A percentile compares a stretch with the other conserved stretches of the same genome.
These are phyloP conservation scores for Caenorhabditis tropicalis DNA, from an alignment of 1,140 invertebrate species.

Conservation along the genomic window DNA sequence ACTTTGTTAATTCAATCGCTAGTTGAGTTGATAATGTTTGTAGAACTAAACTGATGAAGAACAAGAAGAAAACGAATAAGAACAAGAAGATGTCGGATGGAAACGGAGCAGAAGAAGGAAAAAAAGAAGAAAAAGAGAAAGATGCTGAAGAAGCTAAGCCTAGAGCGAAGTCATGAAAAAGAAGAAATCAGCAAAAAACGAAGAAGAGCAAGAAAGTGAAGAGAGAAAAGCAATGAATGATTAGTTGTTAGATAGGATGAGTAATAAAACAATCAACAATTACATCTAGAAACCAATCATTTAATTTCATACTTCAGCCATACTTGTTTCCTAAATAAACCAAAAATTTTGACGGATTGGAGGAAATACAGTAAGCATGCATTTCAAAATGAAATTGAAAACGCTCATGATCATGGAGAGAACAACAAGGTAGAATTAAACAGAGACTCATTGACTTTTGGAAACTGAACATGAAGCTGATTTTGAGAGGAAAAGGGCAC, in stretches of 20 bases:
- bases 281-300: neutral
- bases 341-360: too few relatives aligned
- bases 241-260: neutral
- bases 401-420: neutral
- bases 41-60: neutral
- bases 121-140: constrained; percentile 2
- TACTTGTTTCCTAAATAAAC: neutral
- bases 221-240: constrained; percentile 19
- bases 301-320: neutral
- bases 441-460: neutral
- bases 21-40: neutral
- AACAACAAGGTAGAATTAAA: neutral
- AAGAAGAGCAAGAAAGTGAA: neutral
- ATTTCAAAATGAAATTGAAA: neutral
- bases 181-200: neutral
- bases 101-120: neutral
- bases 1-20: neutral
- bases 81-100: neutral
- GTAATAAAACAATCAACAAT: neutral
- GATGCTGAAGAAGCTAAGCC: constrained; percentile 27
- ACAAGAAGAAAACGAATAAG: neutral
- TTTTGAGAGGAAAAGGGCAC: neutral
- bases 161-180: neutral
- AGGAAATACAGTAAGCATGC: neutral
- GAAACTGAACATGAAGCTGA: neutral